phyloP scores from a whole-genome alignment of 2,797 vertebrate genomes.

The Tadarida brasiliensis region DNA sequence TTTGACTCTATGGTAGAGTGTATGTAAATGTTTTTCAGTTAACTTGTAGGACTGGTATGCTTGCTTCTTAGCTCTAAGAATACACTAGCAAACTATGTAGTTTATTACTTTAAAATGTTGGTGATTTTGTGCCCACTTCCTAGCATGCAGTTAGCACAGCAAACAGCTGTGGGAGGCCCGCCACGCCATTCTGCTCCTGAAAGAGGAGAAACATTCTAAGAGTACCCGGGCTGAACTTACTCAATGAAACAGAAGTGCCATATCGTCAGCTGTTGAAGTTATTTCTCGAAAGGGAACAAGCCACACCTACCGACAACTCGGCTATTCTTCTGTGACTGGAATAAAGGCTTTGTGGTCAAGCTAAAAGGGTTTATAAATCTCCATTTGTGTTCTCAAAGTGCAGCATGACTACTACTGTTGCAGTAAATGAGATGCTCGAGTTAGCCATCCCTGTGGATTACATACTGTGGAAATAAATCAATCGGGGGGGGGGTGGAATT shows the following conservation, averaged over 20 bases:
- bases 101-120: slow-evolving; percentile 50
- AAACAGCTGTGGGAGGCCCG: not conserved
- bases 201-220: not conserved
- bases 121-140: not conserved
- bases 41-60: not conserved
- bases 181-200: not conserved
- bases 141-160: not conserved
- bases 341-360: slow-evolving; percentile 71
- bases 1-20: not conserved
- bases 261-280: not conserved
- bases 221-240: not conserved
- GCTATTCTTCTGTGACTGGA: not conserved
- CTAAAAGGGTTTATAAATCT: slow-evolving; percentile 66
- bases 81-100: not conserved
- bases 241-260: not conserved
- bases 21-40: not conserved
- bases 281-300: not conserved
- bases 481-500: slow-evolving; percentile 78
- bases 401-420: slow-evolving; percentile 77
- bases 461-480: slow-evolving; percentile 74
- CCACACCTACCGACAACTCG: not conserved
- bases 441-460: slow-evolving; percentile 81
- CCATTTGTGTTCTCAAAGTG: slow-evolving; percentile 62
- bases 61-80: not conserved
- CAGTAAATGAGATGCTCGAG: slow-evolving; percentile 82